These are phyloP conservation scores for Gyrodactylus bullatarudis DNA, from an alignment of 1,140 invertebrate species.

Conservation along the genomic window DNA sequence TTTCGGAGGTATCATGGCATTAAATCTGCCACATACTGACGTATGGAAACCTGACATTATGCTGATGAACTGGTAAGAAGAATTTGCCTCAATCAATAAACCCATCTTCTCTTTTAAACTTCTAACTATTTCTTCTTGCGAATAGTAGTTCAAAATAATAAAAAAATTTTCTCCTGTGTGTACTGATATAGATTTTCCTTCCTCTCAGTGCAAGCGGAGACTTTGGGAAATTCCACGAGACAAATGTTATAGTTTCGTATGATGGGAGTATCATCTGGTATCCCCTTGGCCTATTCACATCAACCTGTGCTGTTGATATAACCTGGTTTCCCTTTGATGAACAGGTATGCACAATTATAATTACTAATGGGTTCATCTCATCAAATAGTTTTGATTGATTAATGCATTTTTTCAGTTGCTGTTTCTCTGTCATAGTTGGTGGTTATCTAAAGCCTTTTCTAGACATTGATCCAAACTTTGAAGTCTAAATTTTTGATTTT, in stretches of 20 bases:
- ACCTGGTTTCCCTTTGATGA: conserved; percentile 8
- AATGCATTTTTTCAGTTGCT: too few species aligned
- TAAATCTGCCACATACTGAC: conserved; percentile 59
- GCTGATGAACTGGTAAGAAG: conserved; percentile 71
- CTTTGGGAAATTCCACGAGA: conserved; percentile 69
- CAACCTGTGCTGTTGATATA: conserved; percentile 4
- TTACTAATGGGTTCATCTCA: conserved; percentile 10
- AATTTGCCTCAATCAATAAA: too few species aligned
- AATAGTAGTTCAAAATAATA: too few species aligned
- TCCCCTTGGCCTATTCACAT: conserved; percentile 20
- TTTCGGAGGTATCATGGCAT: conserved; percentile 21
- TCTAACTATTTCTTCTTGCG: too few species aligned
- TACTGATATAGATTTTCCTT: too few species aligned
- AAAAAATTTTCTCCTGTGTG: too few species aligned
- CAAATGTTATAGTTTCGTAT: conserved; percentile 33
- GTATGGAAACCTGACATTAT: conserved; percentile 99
- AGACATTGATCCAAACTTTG: too few species aligned
- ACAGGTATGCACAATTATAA: conserved; percentile 10
- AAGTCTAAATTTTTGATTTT: too few species aligned
- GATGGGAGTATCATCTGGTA: conserved; percentile 31
- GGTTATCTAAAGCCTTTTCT: too few species aligned
- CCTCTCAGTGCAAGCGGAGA: conserved; percentile 57
- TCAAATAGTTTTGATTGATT: conserved; percentile 7
- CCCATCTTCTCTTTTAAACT: background rate
- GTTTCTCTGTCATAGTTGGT: too few species aligned